Evolutionary conservation across 2,113 vertebrate genomes (phyloP), one percentile per base, ranked within the genome.

Genomic region (Etia nguti): DNA sequence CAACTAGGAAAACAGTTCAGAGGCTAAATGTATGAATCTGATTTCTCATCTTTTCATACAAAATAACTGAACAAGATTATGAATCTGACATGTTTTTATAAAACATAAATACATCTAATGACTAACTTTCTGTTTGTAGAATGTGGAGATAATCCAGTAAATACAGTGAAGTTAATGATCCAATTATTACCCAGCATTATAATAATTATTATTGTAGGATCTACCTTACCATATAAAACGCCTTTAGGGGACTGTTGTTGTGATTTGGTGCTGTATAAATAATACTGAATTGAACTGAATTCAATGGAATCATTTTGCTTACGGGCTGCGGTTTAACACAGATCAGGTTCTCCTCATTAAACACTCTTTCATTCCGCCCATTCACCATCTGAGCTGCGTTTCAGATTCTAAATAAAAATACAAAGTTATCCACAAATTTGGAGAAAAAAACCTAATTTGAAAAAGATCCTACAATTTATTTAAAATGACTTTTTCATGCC

Each of bases 391-490:
- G 41, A 29, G 41, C 22, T 48, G 68, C 41, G 9, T 73, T 73
- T 73, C 0, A 31, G 24, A 31, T 11, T 18, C 0, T 50, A 77
- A 50, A 68, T 68, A 5, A 77, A 50, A 26, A 29, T 31, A 50
- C 24, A 50, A 48, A 4, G 10, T 77, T 77, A 50, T 29, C 43
- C 70, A 77, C 10, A 77, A 11, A 50, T 77, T 31, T 1, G 43
- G 16, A 29, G 24, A 11, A 12, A 26, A 24, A 48, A 20, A 1
- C 10, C 1, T 0, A 15, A 77, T 31, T 77, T 55, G 22, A n/a
- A 10, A n/a, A 50, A 13, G 4, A n/a, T 0, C 4, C 65, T 20
- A 29, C 4, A 29, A 12, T 29, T 48, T 16, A 0, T 75, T 24
- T 24, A 43, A 43, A 43, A 48, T 50, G 9, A 29, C 10, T 48